Percentiles rank a stretch among this genome's conserved stretches.
phyloP scores from a whole-genome alignment of 2,113 vertebrate species.

The Pheucticus melanocephalus region DNA sequence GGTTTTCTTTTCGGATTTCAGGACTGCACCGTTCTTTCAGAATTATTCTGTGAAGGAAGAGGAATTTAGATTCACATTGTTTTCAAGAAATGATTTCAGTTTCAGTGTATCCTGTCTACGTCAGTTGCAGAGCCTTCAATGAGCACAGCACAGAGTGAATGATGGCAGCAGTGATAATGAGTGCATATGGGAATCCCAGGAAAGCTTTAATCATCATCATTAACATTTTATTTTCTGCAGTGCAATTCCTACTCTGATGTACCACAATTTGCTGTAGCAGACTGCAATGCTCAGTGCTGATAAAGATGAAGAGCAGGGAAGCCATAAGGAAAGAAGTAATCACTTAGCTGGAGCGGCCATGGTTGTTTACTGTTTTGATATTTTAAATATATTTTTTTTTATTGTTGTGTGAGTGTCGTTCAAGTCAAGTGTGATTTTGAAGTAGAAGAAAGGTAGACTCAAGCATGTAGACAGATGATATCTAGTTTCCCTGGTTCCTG shows the following conservation, averaged over 20 bases:
- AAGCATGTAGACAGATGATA: not conserved
- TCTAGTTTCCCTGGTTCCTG: not conserved
- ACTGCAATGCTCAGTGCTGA: not conserved
- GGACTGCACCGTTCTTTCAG: not conserved
- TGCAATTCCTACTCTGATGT: not conserved
- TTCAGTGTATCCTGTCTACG: not conserved
- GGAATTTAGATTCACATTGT: not conserved
- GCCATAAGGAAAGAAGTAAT: not conserved
- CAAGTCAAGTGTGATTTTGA: not conserved
- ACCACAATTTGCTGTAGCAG: not conserved
- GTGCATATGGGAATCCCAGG: not conserved
- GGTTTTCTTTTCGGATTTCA: not conserved
- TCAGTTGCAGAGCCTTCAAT: not conserved
- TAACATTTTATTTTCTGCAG: constrained; percentile 30
- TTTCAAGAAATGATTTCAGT: not conserved
- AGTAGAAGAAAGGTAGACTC: not conserved
- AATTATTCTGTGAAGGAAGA: not conserved
- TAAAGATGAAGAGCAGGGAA: not conserved
- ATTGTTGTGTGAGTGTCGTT: not conserved
- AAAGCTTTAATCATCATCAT: constrained; percentile 9
- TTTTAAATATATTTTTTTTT: not conserved
- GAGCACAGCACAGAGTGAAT: not conserved
- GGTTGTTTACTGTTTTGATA: not conserved
- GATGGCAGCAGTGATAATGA: not conserved
- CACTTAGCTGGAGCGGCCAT: not conserved